Base-by-base conservation (phyloP, 1,140 invertebrate species). In the Zaprionus taronus region DNA sequence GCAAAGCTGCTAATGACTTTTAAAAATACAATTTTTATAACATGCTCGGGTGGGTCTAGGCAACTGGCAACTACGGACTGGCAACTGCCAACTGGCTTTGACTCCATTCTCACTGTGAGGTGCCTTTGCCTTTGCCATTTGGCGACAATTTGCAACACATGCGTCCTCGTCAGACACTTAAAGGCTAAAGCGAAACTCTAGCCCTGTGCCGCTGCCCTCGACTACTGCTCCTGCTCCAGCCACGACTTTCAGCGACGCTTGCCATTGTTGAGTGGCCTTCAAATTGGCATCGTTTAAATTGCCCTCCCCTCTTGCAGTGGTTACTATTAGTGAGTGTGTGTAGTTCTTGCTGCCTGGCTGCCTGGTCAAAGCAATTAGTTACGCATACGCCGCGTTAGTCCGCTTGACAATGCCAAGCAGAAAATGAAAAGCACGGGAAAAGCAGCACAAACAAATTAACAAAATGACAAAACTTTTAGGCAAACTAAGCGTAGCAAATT, bases 1-100 rank as follows among this genome's bases (percentile, higher is more conserved):
- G 78, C 56, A 78, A 77, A 80, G 70, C 75, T 78, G 78, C 78
- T 80, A 80, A 80, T 77, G 75, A 77, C 75, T 80, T 80, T 80
- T 73, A 77, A 77, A 77, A 77, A 79, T 79, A 77, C 77, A 77
- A 72, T 77, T 79, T 79, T 77, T 79, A 77, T 68, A 79, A 79
- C 73, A 63, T 79, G 77, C 58, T 17, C 11, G 49, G 56, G 58
- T 64, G 17, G 47, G 20, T 24, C 47, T 51, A 24, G 11, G 38
- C 38, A 41, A 41, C 15, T 41, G 38, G 38, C 15, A 38, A n/a
- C 38, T 41, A 9, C 28, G 26, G 26, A 28, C 26, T 28, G 36
- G 17, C 31, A 62, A 41, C 38, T 41, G n/a, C n/a, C n/a, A 47
- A 47, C 76, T 69, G 47, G 58, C 44, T 63, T 34, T 36, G 57